Conservation (phyloP, 2,888 invertebrate genomes). For the Dyspetes luteomarginatus region DNA sequence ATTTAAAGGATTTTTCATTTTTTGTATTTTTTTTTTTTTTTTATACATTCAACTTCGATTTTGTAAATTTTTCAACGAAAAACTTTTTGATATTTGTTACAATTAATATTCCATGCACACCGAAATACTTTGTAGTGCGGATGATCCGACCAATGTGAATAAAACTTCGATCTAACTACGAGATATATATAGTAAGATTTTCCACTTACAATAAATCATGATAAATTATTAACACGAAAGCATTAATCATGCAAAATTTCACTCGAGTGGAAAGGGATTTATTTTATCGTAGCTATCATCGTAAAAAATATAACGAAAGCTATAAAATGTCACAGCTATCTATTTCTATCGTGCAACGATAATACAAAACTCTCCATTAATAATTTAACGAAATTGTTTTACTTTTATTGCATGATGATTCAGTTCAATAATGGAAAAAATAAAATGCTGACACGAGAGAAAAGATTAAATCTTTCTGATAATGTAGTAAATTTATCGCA, state of each 20-base stretch:
- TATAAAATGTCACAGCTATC: conserved; percentile 11
- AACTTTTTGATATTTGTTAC: background rate
- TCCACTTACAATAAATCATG: background rate
- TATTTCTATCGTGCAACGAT: background rate
- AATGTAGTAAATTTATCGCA: too few species aligned
- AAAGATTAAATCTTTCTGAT: too few species aligned
- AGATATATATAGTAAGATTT: background rate
- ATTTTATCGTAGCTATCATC: conserved; percentile 3
- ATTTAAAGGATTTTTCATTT: background rate
- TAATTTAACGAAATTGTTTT: background rate
- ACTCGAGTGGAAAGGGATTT: background rate
- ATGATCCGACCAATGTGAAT: background rate
- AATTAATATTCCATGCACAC: background rate
- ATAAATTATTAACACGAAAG: conserved; percentile 7
- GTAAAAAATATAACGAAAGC: background rate
- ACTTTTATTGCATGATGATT: background rate
- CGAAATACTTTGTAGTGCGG: background rate
- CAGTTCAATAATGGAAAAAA: background rate
- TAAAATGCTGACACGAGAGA: background rate
- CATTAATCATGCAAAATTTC: conserved; percentile 6
- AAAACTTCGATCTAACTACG: background rate
- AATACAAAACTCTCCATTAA: background rate
- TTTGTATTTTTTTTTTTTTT: background rate
- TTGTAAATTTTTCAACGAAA: background rate
- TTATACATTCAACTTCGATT: background rate